Evolutionary conservation across 2,888 invertebrate species (phyloP), one percentile per base, ranked within the genome.

Genomic region (Melitaea athalia): DNA sequence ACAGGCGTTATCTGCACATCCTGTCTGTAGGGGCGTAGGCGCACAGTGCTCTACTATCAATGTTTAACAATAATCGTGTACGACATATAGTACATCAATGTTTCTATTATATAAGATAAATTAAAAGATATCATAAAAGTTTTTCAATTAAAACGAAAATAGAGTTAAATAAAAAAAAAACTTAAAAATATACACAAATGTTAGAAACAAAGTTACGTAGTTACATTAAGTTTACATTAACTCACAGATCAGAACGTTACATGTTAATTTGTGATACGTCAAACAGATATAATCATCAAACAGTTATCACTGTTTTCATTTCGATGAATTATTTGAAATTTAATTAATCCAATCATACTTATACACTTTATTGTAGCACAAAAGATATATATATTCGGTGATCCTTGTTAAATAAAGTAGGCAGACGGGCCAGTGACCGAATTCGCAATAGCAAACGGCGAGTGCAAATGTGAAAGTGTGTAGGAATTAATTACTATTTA

Each of bases 401-500:
- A 69, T 72, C 73, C 73, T 71, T 72, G 64, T 73, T 74, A 71
- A 67, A 64, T 33, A 53, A 77, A 84, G 84, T 87, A 85, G 89
- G 88, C 78, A 84, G 85, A 79, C 79, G 70, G 85, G 86, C 82
- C 88, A 77, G 72, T 77, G 84, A 76, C 81, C 87, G 81, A 82
- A 84, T 84, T 85, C 75, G 78, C 78, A 76, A 71, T 74, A 38
- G 64, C 72, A 75, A 77, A 78, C 64, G 62, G 67, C 49, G 67
- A 69, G 60, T 61, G 42, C 72, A 67, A 69, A 82, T 82, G 85
- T 81, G 91, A 91, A 91, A 91, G 91, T 88, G 86, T 86, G 82
- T 85, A 85, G 85, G 84, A 82, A 86, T 86, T 88, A 89, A 89
- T 89, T 86, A 84, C 80, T 85, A 79, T 83, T 85, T 88, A 82